Base-by-base conservation (phyloP, 2,797 vertebrate species). In the Aeoliscus strigatus region DNA sequence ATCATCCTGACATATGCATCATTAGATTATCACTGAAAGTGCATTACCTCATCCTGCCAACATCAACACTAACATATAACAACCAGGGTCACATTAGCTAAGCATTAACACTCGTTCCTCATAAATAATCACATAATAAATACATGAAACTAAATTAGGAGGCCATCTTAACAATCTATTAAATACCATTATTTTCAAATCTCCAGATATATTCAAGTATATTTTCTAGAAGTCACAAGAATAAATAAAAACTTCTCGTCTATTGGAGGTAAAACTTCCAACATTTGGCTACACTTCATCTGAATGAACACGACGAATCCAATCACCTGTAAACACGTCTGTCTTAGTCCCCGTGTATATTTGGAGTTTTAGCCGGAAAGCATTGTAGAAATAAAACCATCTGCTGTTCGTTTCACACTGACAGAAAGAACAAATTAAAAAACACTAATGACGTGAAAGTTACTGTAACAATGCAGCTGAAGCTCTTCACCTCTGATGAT, bases 151-250 rank as follows among this genome's bases (percentile, higher is more conserved):
- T 15, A 39, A 42, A 37, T 25, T 28, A 5, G 24, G 6, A 32
- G 25, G 10, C 4, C 39, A 35, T 49, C 16, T 4, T 30, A 23
- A 26, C 5, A 14, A 17, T 18, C 34, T 10, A 12, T 15, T 11
- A 10, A 3, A 50, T 36, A 14, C 25, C n/a, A n/a, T n/a, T n/a
- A n/a, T 48, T 45, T 18, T 13, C 21, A 41, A 39, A 15, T 46
- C 11, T 57, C 56, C 39, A 1, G 2, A 51, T 30, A 26, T 36
- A 37, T 70, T 73, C 58, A 70, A 77, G 66, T 70, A 70, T 40
- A 7, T 30, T 33, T 14, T 18, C 13, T 12, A 29, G 3, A 8
- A 14, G 16, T 21, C 37, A 49, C 23, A 61, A 4, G 9, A 64
- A 53, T 61, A 25, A 56, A 49, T 66, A 51, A 37, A 70, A 53